These are phyloP conservation scores for Hippocampus comes DNA, from an alignment of 2,113 vertebrate genomes.

Conservation along the genomic window DNA sequence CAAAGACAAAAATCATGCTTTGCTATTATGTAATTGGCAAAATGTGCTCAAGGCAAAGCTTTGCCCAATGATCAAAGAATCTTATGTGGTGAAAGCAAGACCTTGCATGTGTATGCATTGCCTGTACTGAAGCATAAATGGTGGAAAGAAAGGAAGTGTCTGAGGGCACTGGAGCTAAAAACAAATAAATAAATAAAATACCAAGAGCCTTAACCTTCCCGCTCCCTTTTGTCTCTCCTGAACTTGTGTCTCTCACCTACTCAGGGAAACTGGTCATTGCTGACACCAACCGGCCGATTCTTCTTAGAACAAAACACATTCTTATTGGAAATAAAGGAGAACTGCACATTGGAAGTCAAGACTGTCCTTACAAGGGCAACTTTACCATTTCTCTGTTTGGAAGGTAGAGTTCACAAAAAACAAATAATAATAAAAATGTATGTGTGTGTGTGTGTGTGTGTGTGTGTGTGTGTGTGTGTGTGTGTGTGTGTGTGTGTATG, in stretches of 20 bases:
- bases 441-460: too few species aligned
- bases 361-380: slow-evolving; percentile 87
- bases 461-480: too few species aligned
- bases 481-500: too few species aligned
- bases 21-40: not conserved
- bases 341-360: slow-evolving; percentile 84
- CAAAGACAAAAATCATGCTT: not conserved
- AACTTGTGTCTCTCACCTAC: slow-evolving; percentile 6
- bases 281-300: slow-evolving; percentile 76
- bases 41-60: not conserved
- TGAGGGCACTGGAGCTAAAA: slow-evolving; percentile 21
- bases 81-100: not conserved
- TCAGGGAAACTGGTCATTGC: slow-evolving; percentile 90
- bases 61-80: not conserved
- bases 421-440: too few species aligned
- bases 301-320: slow-evolving; percentile 83
- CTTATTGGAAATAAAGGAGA: slow-evolving; percentile 85
- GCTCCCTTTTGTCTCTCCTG: slow-evolving; percentile 7
- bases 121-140: slow-evolving; percentile 34
- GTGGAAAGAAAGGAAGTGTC: slow-evolving; percentile 25
- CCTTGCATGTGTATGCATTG: slow-evolving; percentile 1
- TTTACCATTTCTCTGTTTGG: slow-evolving; percentile 86
- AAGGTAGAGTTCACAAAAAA: slow-evolving; percentile 71
- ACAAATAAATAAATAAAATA: not conserved
- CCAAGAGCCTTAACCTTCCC: slow-evolving; percentile 6